Base-by-base conservation (phyloP, 2,888 invertebrate species). In the Lasioglossum lativentre region DNA sequence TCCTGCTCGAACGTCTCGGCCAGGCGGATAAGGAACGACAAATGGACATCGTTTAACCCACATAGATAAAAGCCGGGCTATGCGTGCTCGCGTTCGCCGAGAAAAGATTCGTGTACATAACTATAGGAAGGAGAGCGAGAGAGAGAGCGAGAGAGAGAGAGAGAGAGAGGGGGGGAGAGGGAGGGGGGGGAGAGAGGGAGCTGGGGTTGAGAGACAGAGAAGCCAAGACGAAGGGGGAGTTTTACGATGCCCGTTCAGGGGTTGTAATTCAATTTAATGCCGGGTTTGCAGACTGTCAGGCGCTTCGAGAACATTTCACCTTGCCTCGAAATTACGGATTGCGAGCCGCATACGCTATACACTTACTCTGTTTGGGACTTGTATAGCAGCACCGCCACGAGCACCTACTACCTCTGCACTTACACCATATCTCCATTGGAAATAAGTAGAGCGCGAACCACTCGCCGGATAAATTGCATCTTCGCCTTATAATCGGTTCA, bases 251-350 rank as follows among this genome's bases (percentile, higher is more conserved):
- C 81, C 74, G 86, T 88, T 86, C 83, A 27, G 52, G 40, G 75
- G 80, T 78, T 80, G 88, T 90, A 90, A 92, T 91, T 91, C 92
- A 90, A 91, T 92, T 91, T 86, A 86, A 88, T 82, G 86, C 85
- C 82, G 63, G 83, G 82, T 86, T 88, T 80, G 85, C 72, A 85
- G 86, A 80, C 82, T 81, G 38, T 56, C 38, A 38, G 59, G 14
- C 56, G 81, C 70, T 81, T 83, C 74, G 73, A 81, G 74, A 75
- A 85, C 86, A 85, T 80, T 82, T 73, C 63, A 63, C 66, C 75
- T 72, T 78, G 73, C 75, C 80, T 45, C 75, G 38, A 81, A 86
- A 89, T 89, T 84, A 80, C 80, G 71, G 78, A 19, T 59, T 71
- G 59, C 75, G 78, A 80, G 38, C 59, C 63, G 52, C 66, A 16